phyloP scores from a whole-genome alignment of 1,140 invertebrate genomes.

The Bemisia tabaci region DNA sequence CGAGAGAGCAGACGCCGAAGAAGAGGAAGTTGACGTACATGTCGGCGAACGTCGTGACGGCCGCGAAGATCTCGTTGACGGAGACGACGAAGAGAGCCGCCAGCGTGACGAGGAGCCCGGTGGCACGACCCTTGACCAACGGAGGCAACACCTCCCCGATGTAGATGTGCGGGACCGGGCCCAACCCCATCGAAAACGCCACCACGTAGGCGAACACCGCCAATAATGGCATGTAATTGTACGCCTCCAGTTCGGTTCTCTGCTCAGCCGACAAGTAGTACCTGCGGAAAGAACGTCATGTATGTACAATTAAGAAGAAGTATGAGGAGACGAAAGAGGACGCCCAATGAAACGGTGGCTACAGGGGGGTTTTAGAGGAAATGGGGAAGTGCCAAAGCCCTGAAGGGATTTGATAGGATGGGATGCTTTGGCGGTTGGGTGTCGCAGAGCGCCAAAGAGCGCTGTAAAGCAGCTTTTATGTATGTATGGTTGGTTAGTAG shows the following conservation, averaged over 20 bases:
- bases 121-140: neutral
- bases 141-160: neutral
- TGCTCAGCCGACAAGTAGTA: too few species aligned
- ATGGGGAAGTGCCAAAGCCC: too few species aligned
- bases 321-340: too few species aligned
- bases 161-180: neutral
- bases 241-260: neutral
- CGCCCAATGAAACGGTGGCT: too few species aligned
- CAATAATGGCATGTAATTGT: neutral
- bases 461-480: too few species aligned
- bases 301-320: too few species aligned
- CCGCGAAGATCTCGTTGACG: neutral
- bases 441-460: too few species aligned
- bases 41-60: neutral
- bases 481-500: too few species aligned
- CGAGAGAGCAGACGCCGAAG: neutral
- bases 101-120: neutral
- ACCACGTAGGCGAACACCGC: neutral
- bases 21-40: neutral
- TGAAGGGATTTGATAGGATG: too few species aligned
- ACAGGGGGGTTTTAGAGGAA: too few species aligned
- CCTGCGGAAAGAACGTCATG: too few species aligned
- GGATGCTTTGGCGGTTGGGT: too few species aligned
- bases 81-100: neutral
- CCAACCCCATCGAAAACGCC: neutral